A percentile compares a stretch with the other conserved stretches of the same genome.
Evolutionary conservation across 2,797 vertebrate species (phyloP).

Genomic region (Apogon hyalosoma): DNA sequence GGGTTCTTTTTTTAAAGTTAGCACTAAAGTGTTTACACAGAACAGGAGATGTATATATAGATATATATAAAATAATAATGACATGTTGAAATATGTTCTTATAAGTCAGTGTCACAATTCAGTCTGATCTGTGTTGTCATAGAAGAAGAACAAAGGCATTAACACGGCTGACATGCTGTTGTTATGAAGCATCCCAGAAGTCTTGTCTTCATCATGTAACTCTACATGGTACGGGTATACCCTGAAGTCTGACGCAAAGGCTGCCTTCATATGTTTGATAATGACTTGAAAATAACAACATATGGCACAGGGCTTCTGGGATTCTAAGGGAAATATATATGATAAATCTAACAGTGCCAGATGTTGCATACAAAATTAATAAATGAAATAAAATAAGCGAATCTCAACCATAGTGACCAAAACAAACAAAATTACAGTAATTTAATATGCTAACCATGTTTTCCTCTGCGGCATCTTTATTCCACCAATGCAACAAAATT

Average conservation of each 20-base stretch:
- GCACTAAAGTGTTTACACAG: too few species aligned
- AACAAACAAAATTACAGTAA: not conserved
- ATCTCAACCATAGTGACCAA: not conserved
- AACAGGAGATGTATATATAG: too few species aligned
- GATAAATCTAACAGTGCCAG: not conserved
- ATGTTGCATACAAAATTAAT: slow-evolving; percentile 4
- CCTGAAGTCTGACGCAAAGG: not conserved
- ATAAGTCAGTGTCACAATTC: not conserved
- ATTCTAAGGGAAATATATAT: not conserved
- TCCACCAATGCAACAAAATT: not conserved
- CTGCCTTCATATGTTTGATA: not conserved
- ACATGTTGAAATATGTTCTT: not conserved
- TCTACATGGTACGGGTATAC: not conserved
- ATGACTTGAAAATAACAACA: not conserved
- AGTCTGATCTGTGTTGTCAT: not conserved
- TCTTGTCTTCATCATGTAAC: too few species aligned
- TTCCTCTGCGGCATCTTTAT: not conserved
- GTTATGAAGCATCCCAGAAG: too few species aligned
- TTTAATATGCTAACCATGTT: slow-evolving; percentile 5
- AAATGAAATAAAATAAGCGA: not conserved
- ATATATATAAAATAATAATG: too few species aligned
- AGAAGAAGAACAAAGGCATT: slow-evolving; percentile 1
- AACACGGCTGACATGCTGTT: not conserved
- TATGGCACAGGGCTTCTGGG: not conserved
- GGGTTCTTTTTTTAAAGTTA: not conserved